Base-by-base conservation (phyloP, 2,113 vertebrate species). In the Daubentonia madagascariensis region DNA sequence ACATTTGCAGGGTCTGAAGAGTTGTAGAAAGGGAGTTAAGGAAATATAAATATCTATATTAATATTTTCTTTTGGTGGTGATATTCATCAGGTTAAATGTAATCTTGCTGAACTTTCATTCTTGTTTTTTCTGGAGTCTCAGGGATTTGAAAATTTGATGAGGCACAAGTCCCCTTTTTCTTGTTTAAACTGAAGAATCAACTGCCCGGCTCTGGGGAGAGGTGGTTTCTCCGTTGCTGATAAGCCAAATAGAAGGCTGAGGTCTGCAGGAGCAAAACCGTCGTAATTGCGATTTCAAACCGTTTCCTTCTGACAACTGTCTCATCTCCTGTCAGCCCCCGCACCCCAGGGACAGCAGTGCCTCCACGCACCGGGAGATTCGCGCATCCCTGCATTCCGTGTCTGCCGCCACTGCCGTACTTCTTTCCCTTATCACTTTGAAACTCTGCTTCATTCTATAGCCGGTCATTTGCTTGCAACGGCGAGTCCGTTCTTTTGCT, bases 341-440 rank as follows among this genome's bases (percentile, higher is more conserved):
- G 63, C 3, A 30, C 35, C 10, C 30, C 28, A 0, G 0, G 1
- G 30, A 25, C 3, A 30, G 12, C 2, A 10, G 5, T 3, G 3
- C 48, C 6, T 3, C 14, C 37, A 5, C 18, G 13, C 50, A 2
- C 16, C 9, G 13, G 6, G 83, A 48, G 48, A 12, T 6, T 35
- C n/a, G 30, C 0, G 13, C 50, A 7, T 0, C 3, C 32, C 0
- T 8, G 11, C 37, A 23, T 8, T 30, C 22, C 32, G 2, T 6
- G 8, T 9, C 16, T 52, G 9, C 18, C 43, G 8, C n/a, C 22
- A 0, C 14, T 13, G 8, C 40, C 6, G 22, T 16, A 5, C 28
- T 25, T 45, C 68, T 63, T 22, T 12, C 18, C 30, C 75, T 54
- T 22, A 40, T 54, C 17, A 32, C 6, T 14, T 54, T 65, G 30